Evolutionary conservation across 1,140 invertebrate species (phyloP).

Genomic region (Drosophila lacteicornis): DNA sequence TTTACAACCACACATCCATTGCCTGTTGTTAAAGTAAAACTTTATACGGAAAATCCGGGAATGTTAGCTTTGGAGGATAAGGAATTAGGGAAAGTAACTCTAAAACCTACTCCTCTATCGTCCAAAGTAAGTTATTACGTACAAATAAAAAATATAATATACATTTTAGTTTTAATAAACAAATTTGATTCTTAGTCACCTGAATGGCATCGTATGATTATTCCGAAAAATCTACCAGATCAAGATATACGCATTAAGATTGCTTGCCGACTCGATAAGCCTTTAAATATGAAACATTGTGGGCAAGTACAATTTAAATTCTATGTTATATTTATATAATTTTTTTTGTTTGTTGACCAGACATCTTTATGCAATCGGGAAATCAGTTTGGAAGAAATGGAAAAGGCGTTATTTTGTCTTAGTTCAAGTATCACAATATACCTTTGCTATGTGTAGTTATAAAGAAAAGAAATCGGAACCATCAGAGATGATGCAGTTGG

Average conservation of each 20-base stretch:
- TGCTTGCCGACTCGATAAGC: constrained; percentile 99
- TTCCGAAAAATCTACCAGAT: constrained; percentile 97
- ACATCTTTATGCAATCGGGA: constrained; percentile 96
- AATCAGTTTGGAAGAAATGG: constrained; percentile 99
- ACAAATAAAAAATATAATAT: background rate
- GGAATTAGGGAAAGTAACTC: constrained; percentile 97
- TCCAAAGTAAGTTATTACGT: constrained; percentile 88
- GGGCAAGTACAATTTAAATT: constrained; percentile 87
- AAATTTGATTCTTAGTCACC: constrained; percentile 87
- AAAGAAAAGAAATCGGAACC: constrained; percentile 99
- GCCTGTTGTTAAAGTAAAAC: constrained; percentile 97
- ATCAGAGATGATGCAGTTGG: constrained; percentile 99
- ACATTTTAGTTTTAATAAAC: background rate
- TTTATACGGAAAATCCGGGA: constrained; percentile 99
- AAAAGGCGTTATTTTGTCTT: constrained; percentile 99
- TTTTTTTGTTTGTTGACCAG: constrained; percentile 85
- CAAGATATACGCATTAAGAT: constrained; percentile 99
- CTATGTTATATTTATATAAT: constrained; percentile 56
- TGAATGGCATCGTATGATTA: constrained; percentile 99
- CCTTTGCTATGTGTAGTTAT: constrained; percentile 99
- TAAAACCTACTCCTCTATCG: constrained; percentile 96
- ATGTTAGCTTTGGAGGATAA: constrained; percentile 99
- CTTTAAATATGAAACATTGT: constrained; percentile 99
- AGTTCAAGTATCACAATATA: constrained; percentile 99
- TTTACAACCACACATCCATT: constrained; percentile 99